phyloP scores from a whole-genome alignment of 2,797 vertebrate genomes.

The Protonibea diacanthus region DNA sequence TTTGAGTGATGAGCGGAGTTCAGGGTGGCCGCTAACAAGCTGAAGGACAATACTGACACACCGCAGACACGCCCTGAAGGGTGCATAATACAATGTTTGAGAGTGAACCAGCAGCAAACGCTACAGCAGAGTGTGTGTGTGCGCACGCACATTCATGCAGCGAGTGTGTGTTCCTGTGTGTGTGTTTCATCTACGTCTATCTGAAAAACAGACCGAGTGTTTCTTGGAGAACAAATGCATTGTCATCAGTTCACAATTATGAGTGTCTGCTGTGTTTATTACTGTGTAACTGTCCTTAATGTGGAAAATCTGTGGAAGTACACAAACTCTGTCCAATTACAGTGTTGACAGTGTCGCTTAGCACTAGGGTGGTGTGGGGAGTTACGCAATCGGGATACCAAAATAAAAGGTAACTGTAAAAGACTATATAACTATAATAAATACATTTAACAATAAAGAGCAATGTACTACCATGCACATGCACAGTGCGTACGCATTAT shows the following conservation, averaged over 20 bases:
- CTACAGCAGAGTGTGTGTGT: background rate
- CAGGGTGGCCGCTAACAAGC: constrained; percentile 53
- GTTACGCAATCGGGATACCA: no score
- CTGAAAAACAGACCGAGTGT: background rate
- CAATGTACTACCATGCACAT: no score
- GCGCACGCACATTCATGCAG: background rate
- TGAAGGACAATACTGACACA: constrained; percentile 40
- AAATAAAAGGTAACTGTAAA: no score
- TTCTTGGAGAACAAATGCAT: background rate
- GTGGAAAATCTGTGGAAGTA: constrained; percentile 25
- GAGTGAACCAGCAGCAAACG: constrained; percentile 18
- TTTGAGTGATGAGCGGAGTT: constrained; percentile 46
- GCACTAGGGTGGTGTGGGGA: background rate
- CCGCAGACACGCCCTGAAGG: constrained; percentile 25
- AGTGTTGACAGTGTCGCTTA: constrained; percentile 16
- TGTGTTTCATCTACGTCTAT: background rate
- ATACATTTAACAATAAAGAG: no score
- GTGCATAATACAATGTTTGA: constrained; percentile 23
- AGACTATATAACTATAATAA: no score
- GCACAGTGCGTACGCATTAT: no score
- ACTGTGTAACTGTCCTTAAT: constrained; percentile 5
- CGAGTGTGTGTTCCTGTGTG: constrained; percentile 1
- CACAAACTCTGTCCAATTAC: background rate
- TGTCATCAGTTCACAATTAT: background rate
- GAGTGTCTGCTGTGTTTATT: background rate